Evolutionary conservation across 2,888 invertebrate species (phyloP), one percentile per base, ranked within the genome.

Genomic region (Tipula lateralis): DNA sequence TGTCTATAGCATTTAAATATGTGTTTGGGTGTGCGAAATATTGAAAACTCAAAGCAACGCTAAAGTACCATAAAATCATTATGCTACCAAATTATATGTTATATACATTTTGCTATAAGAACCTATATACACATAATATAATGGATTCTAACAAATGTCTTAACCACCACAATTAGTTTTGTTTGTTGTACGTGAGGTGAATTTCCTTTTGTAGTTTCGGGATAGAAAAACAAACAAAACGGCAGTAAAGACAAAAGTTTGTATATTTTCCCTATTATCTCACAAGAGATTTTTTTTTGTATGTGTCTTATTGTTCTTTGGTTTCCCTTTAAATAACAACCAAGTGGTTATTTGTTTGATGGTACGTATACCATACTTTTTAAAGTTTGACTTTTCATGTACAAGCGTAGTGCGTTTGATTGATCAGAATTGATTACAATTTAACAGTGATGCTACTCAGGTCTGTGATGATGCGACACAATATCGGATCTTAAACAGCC

Each of bases 121-220:
- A 24, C 24, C 44, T 44, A 13, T 44, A 66, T 24, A 66, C 24
- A 24, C 24, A 19, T 24, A 66, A 24, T 24, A 66, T 66, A 66
- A 66, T 66, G 66, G 66, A 24, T 24, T 66, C 66, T 19, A 24
- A 66, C 66, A 24, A 66, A 66, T 66, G 24, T 24, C 24, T 66
- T 66, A 66, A 66, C 66, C 66, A 66, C 66, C 66, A 66, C 66
- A 66, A 66, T 66, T 66, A 66, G 66, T 66, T 66, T 66, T 66
- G 66, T 66, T 66, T 66, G 66, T 66, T 66, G 66, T 66, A 66
- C 66, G 66, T 66, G 66, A 66, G 66, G 3, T 66, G 66, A 66
- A 66, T 66, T 66, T 66, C 66, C 24, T 66, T 66, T 66, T 66
- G 66, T 66, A 66, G 66, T 66, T 66, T 66, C 66, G 66, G 66